Evolutionary conservation across 2,113 vertebrate species (phyloP).

Genomic region (Upupa epops): DNA sequence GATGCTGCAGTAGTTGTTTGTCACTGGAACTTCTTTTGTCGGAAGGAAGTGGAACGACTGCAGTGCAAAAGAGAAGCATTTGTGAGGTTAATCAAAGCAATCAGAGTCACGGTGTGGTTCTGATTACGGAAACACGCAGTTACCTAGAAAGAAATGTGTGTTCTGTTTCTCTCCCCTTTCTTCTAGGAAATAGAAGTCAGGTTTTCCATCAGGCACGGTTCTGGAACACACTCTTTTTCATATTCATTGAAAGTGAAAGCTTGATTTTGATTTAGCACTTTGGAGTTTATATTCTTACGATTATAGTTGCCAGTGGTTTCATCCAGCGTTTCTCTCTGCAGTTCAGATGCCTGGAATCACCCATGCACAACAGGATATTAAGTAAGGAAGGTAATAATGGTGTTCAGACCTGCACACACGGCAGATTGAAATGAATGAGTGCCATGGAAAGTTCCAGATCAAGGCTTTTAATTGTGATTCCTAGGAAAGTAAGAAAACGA

Average conservation of each 20-base stretch:
- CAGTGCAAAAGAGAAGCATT: background rate
- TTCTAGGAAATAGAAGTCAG: background rate
- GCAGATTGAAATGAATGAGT: background rate
- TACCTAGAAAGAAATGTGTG: background rate
- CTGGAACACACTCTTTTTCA: background rate
- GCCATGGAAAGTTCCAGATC: background rate
- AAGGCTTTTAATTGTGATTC: background rate
- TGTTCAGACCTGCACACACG: accelerated
- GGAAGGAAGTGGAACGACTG: background rate
- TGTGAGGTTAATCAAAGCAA: background rate
- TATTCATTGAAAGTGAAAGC: background rate
- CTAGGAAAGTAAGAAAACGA: background rate
- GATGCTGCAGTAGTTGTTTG: background rate
- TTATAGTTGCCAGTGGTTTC: background rate
- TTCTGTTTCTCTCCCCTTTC: background rate
- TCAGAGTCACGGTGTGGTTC: background rate
- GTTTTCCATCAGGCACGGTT: background rate
- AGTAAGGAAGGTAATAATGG: background rate
- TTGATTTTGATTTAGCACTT: background rate
- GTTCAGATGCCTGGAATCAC: background rate
- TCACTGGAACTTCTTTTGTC: background rate
- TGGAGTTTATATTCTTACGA: background rate
- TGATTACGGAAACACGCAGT: background rate
- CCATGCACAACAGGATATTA: background rate
- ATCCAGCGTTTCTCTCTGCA: background rate